Evolutionary conservation across 2,113 vertebrate genomes (phyloP).

Genomic region (Osmerus eperlanus): DNA sequence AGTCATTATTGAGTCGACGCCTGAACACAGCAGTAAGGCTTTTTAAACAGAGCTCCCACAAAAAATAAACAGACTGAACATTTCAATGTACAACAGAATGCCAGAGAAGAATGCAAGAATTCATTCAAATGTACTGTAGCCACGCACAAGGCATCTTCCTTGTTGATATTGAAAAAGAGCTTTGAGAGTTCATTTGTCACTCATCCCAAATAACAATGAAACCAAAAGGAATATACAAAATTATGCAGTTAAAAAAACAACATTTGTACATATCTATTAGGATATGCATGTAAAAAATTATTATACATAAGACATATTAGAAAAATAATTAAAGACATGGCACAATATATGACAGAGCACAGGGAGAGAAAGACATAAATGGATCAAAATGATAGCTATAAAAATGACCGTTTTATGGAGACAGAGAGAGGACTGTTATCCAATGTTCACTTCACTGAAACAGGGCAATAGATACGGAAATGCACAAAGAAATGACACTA

Average conservation of each 20-base stretch:
- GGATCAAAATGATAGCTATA: constrained; percentile 71
- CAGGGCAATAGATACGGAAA: constrained; percentile 81
- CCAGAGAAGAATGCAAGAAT: constrained; percentile 42
- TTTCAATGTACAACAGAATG: constrained; percentile 49
- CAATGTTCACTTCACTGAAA: constrained; percentile 78
- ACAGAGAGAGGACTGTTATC: constrained; percentile 70
- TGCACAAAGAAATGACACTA: constrained; percentile 85
- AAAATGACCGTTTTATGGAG: constrained; percentile 69
- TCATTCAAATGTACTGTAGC: constrained; percentile 35
- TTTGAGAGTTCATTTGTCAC: constrained; percentile 46
- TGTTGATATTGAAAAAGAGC: constrained; percentile 50
- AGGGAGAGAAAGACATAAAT: constrained; percentile 66
- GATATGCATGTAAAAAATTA: constrained; percentile 73
- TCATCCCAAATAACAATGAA: constrained; percentile 56
- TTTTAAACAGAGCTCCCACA: constrained; percentile 64
- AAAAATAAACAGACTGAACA: constrained; percentile 31
- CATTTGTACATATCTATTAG: constrained; percentile 75
- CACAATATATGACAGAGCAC: constrained; percentile 70
- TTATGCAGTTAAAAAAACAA: constrained; percentile 62
- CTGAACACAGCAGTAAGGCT: constrained; percentile 65
- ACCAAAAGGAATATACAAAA: constrained; percentile 54
- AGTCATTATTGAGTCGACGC: constrained; percentile 28
- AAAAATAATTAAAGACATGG: constrained; percentile 65
- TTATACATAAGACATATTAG: constrained; percentile 69
- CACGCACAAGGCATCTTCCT: constrained; percentile 40